These are phyloP conservation scores for Leucoraja ocellata DNA, from an alignment of 2,797 vertebrate genomes.

Conservation along the genomic window DNA sequence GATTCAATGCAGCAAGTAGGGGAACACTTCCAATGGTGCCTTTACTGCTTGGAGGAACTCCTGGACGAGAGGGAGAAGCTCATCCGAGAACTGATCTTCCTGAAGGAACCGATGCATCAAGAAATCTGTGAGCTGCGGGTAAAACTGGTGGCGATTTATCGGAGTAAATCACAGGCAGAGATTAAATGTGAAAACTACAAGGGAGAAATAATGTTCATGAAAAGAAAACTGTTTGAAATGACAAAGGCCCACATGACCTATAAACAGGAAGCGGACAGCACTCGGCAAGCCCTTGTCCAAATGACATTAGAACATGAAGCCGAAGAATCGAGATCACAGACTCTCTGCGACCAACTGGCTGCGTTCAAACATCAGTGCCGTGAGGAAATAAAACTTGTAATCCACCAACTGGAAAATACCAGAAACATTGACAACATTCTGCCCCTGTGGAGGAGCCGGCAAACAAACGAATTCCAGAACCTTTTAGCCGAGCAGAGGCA, in stretches of 20 bases:
- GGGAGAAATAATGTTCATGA: constrained; percentile 71
- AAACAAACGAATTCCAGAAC: constrained; percentile 71
- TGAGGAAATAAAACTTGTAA: constrained; percentile 59
- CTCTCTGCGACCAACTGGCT: constrained; percentile 60
- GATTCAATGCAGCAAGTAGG: constrained; percentile 56
- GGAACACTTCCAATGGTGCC: constrained; percentile 67
- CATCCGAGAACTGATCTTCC: constrained; percentile 62
- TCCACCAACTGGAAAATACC: constrained; percentile 50
- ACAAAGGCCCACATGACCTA: constrained; percentile 76
- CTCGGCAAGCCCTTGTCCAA: constrained; percentile 71
- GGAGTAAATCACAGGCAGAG: constrained; percentile 63
- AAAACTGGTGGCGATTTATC: constrained; percentile 60
- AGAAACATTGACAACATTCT: constrained; percentile 59
- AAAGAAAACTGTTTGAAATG: constrained; percentile 70
- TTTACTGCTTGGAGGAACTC: constrained; percentile 65
- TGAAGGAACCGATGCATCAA: constrained; percentile 69
- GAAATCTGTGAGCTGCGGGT: constrained; percentile 65
- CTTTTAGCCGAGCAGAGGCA: constrained; percentile 64
- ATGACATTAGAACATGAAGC: constrained; percentile 54
- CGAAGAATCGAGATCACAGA: constrained; percentile 59
- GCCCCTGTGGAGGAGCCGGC: constrained; percentile 69
- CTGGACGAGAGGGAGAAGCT: constrained; percentile 68
- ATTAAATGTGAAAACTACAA: constrained; percentile 64
- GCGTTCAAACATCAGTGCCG: constrained; percentile 60
- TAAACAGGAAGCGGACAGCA: constrained; percentile 70